These are phyloP conservation scores for Fragum fragum DNA, from an alignment of 2,888 invertebrate species.

Conservation along the genomic window DNA sequence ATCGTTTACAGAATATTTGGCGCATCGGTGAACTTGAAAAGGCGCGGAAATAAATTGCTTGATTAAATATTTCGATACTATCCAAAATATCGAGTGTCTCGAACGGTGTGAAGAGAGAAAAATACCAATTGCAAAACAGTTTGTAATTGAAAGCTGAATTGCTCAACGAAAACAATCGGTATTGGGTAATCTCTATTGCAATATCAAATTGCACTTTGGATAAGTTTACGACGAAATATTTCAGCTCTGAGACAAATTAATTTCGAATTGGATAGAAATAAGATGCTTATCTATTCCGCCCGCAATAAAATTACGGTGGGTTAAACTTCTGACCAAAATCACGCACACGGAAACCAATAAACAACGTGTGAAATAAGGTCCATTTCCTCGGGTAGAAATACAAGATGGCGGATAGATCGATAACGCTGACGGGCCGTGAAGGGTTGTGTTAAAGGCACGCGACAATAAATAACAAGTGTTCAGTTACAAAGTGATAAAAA, in stretches of 20 bases:
- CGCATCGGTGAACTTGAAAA: slow-evolving; percentile 35
- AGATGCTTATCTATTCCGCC: slow-evolving; percentile 45
- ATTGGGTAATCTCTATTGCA: slow-evolving; percentile 14
- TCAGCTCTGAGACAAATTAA: slow-evolving; percentile 15
- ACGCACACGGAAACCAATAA: slow-evolving; percentile 49
- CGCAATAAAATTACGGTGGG: slow-evolving; percentile 3
- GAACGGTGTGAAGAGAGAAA: neutral
- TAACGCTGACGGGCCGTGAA: slow-evolving; percentile 49
- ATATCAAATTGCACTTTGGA: slow-evolving; percentile 5
- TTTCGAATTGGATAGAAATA: slow-evolving; percentile 6
- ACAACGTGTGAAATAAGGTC: slow-evolving; percentile 50
- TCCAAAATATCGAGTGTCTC: slow-evolving; percentile 7
- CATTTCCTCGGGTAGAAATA: slow-evolving; percentile 2
- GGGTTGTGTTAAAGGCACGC: slow-evolving; percentile 57
- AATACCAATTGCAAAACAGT: slow-evolving; percentile 5
- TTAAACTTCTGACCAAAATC: slow-evolving; percentile 28
- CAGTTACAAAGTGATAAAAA: slow-evolving; percentile 20
- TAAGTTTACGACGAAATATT: slow-evolving; percentile 16
- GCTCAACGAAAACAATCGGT: slow-evolving; percentile 5
- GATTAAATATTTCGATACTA: slow-evolving; percentile 41
- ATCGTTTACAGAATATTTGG: slow-evolving; percentile 42
- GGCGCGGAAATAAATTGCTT: slow-evolving; percentile 37
- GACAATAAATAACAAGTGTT: slow-evolving; percentile 59
- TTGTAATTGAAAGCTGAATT: slow-evolving; percentile 1
- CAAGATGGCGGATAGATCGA: slow-evolving; percentile 50